These are phyloP conservation scores for Tapera naevia DNA, from an alignment of 2,797 vertebrate species.

Conservation along the genomic window DNA sequence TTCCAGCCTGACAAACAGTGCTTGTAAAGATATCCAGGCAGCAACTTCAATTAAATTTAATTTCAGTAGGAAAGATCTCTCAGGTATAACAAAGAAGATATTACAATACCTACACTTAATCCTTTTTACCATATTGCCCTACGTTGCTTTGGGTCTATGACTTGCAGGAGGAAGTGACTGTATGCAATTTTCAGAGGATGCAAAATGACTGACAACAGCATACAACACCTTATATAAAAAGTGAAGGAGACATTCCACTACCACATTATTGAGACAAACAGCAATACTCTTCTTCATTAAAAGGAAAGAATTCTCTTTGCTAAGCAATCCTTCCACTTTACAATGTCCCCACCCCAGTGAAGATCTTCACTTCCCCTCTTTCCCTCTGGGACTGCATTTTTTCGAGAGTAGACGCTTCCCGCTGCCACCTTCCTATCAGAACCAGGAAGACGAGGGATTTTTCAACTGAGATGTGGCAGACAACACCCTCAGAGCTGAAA, in stretches of 20 bases:
- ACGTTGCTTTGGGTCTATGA: not conserved
- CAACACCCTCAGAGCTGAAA: not conserved
- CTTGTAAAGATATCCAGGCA: constrained; percentile 16
- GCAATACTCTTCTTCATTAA: not conserved
- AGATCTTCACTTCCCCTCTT: not conserved
- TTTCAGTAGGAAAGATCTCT: constrained; percentile 32
- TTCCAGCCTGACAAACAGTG: not conserved
- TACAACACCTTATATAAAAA: not conserved
- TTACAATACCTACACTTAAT: constrained; percentile 19
- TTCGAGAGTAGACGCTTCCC: not conserved
- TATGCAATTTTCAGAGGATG: not conserved
- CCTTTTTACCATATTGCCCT: constrained; percentile 29
- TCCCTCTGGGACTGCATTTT: not conserved
- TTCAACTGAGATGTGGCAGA: not conserved
- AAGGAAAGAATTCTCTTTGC: not conserved
- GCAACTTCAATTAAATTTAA: constrained; percentile 42
- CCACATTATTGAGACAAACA: not conserved
- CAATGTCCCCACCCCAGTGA: not conserved
- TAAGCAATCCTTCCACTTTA: not conserved
- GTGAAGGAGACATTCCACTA: not conserved
- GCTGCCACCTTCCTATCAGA: not conserved
- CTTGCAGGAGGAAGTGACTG: not conserved
- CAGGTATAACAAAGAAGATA: constrained; percentile 40
- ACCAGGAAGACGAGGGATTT: accelerated
- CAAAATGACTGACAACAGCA: constrained; percentile 2